Conservation (phyloP, 64 coral and sea anemone genomes). For the Actinia equina region DNA sequence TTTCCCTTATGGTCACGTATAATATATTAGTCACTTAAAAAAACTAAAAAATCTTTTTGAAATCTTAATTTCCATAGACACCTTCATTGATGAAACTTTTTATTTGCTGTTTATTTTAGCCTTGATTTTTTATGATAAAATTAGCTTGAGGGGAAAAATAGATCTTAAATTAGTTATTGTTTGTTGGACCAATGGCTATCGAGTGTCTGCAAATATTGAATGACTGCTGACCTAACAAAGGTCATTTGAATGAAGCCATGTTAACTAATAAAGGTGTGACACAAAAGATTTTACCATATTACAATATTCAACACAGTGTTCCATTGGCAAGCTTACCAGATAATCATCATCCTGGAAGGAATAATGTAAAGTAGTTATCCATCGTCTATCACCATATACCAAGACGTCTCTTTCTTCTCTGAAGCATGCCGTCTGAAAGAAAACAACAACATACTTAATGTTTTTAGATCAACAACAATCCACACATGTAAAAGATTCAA, state of each 20-base stretch:
- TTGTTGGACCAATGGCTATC: not conserved
- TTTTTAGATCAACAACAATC: not conserved
- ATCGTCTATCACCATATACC: slow-evolving; percentile 90
- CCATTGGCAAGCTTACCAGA: slow-evolving; percentile 53
- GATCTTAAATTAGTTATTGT: not conserved
- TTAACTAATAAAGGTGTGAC: not conserved
- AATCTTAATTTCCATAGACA: not conserved
- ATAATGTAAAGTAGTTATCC: slow-evolving; percentile 97
- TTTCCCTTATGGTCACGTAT: not conserved
- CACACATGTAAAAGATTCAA: not conserved
- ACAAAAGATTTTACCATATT: not conserved
- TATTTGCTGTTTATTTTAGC: not conserved
- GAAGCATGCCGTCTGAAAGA: slow-evolving; percentile 91
- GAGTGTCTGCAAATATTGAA: not conserved
- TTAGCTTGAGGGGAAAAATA: no score
- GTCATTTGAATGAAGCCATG: not conserved
- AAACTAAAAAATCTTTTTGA: not conserved
- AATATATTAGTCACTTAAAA: not conserved
- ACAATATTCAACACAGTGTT: not conserved
- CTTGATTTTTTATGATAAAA: no score
- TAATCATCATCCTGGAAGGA: slow-evolving; percentile 98
- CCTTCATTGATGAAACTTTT: not conserved
- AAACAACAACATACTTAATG: not conserved
- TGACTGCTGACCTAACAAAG: not conserved
- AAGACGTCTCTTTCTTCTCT: slow-evolving; percentile 98